These are phyloP conservation scores for Ellobium chinense DNA, from an alignment of 2,888 invertebrate genomes.

Conservation along the genomic window DNA sequence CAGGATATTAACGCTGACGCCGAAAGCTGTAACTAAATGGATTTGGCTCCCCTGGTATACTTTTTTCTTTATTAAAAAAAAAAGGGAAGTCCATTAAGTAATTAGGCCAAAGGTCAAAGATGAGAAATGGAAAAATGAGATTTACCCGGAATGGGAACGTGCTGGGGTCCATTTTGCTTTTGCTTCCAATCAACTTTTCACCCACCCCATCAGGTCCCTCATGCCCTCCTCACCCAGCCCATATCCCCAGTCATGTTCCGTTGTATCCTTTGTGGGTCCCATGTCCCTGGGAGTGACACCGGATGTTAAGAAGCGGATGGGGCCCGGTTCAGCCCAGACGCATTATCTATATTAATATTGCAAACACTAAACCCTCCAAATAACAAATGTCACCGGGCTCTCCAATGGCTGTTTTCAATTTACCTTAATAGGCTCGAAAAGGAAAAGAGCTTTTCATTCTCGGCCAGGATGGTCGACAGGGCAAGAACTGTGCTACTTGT, in stretches of 20 bases:
- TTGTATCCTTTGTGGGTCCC: background rate
- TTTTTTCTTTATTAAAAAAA: too few relatives aligned
- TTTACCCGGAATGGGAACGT: conserved; percentile 1
- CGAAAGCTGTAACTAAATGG: conserved; percentile 7
- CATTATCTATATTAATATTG: conserved; percentile 61
- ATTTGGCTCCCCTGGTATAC: background rate
- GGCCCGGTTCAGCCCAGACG: conserved; percentile 37
- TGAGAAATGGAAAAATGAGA: conserved; percentile 18
- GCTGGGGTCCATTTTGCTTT: conserved; percentile 6
- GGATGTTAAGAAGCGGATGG: conserved; percentile 20
- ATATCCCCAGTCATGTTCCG: background rate
- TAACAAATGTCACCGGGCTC: conserved; percentile 52
- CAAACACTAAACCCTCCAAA: conserved; percentile 54
- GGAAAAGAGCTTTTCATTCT: conserved; percentile 46
- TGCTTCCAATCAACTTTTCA: conserved; percentile 16
- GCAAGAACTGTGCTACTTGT: conserved; percentile 13
- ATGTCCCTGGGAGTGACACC: background rate
- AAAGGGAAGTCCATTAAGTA: conserved; percentile 33
- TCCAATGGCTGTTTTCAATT: conserved; percentile 51
- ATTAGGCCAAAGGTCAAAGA: conserved; percentile 33
- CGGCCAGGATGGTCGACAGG: conserved; percentile 3
- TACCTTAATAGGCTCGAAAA: conserved; percentile 52
- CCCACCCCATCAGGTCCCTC: too few relatives aligned
- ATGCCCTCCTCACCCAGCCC: background rate
- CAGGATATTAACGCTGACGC: too few relatives aligned